Evolutionary conservation across 2,888 invertebrate genomes (phyloP), one percentile per base, ranked within the genome.

Genomic region (Melanostoma mellinum): DNA sequence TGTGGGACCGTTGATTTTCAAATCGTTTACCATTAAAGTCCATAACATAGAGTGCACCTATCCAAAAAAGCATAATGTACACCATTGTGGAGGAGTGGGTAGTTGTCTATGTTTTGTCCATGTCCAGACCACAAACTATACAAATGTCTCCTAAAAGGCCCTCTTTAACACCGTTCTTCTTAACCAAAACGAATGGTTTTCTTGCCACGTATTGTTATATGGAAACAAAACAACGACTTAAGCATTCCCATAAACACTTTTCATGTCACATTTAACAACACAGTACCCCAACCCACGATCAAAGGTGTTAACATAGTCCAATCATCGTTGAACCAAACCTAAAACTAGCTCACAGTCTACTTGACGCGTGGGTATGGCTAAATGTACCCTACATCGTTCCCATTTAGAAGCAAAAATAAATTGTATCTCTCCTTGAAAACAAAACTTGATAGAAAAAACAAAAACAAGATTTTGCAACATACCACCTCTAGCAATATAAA

Each of bases 341-440:
- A 71, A 65, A 81, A 81, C 71, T 81, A 55, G 65, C 65, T 65
- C 80, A 20, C 20, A 81, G 32, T 42, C 38, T 58, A 44, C 30
- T 60, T 42, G 65, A 65, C 65, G 72, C 72, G 81, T 81, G 81
- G 76, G 81, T 50, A 67, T 80, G 6, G 40, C 10, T 40, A 32
- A 79, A 74, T 69, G 8, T 63, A 50, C 38, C 30, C 40, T 63
- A 63, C 33, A 63, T 46, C 9, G 56, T 69, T 56, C 36, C 56
- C 46, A 63, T 56, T 44, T 58, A 79, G 53, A 69, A 46, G 61
- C 35, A 65, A 48, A 74, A 10, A 50, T 33, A n/a, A 33, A 6
- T 42, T 46, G 33, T 38, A 2, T 38, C 9, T 68, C 61, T 65
- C 65, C 69, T 71, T 71, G 71, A 60, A 36, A 10, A 58, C 40